Percentiles rank a stretch among this genome's conserved stretches.
phyloP scores from a whole-genome alignment of 2,113 vertebrate genomes.

The Pachypanchax playfairii region DNA sequence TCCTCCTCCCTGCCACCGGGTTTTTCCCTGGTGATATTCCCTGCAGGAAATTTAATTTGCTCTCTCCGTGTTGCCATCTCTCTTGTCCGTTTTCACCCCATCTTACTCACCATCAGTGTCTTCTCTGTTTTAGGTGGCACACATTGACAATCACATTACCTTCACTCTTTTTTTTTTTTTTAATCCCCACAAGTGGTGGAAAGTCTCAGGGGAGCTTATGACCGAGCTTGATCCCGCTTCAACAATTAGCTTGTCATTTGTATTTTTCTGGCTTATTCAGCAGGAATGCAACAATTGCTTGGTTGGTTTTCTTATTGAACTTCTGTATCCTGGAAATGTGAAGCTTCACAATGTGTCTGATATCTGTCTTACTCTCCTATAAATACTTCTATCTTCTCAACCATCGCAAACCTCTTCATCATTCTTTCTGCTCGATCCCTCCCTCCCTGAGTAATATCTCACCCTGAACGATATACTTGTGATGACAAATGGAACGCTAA shows the following conservation, averaged over 20 bases:
- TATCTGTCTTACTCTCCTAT: slow-evolving; percentile 10
- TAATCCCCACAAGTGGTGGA: slow-evolving; percentile 14
- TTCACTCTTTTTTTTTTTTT: slow-evolving; percentile 29
- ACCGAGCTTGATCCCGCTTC: slow-evolving; percentile 17
- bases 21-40: slow-evolving; percentile 43
- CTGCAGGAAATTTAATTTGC: slow-evolving; percentile 58
- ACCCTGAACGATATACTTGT: slow-evolving; percentile 36
- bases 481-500: slow-evolving; percentile 66
- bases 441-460: slow-evolving; percentile 59
- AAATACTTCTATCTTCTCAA: slow-evolving; percentile 26
- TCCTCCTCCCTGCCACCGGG: slow-evolving; percentile 49
- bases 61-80: slow-evolving; percentile 15
- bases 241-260: slow-evolving; percentile 23
- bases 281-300: slow-evolving; percentile 9
- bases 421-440: slow-evolving; percentile 40
- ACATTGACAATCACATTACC: slow-evolving; percentile 21
- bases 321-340: not conserved
- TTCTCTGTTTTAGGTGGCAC: slow-evolving; percentile 24
- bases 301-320: not conserved
- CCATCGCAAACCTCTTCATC: slow-evolving; percentile 34
- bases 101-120: slow-evolving; percentile 33
- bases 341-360: slow-evolving; percentile 5
- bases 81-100: slow-evolving; percentile 9
- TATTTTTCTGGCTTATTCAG: slow-evolving; percentile 16
- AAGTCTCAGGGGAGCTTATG: not conserved